Base-by-base conservation (phyloP, 2,888 invertebrate genomes). In the Drosophila monieri region DNA sequence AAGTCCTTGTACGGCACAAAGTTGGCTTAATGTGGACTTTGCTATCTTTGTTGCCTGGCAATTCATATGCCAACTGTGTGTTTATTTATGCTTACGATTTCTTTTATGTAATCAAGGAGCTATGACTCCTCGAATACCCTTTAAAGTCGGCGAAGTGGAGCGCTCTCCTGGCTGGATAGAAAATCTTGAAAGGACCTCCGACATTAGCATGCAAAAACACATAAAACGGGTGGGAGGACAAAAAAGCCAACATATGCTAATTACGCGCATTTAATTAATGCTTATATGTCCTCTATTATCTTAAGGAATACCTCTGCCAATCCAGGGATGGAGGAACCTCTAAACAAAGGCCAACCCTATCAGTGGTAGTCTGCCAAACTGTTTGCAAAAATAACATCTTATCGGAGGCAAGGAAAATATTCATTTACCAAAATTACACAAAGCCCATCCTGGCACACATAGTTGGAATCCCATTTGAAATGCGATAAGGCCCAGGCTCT, bases 31-130 rank as follows among this genome's bases (percentile, higher is more conserved):
- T 74, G 79, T 59, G 75, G 66, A 72, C 59, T 48, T 32, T 81
- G 77, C 77, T 79, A 75, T 81, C 83, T 81, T 71, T 75, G 64
- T 68, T 71, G 65, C 70, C 53, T 62, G 60, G 74, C 81, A 76
- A 78, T 79, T 78, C 80, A 81, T 78, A 70, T 70, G 74, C 73
- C 81, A 81, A 78, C 81, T 77, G 76, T 75, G 72, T 75, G 70
- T 71, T 75, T 75, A 73, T 81, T 80, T 83, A 83, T 83, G 76
- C 75, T 69, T 54, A 71, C 66, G 69, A 77, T 51, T 83, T 72
- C 15, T 35, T 79, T 68, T 70, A 43, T 67, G 79, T 77, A 74
- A 78, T 79, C 77, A 81, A 75, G 56, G 62, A 56, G 35, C n/a
- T 6, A 14, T 2, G n/a, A 14, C 58, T 67, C 53, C 41, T 46